Conservation (phyloP, 2,113 vertebrate species). For the Saguinus imperator region DNA sequence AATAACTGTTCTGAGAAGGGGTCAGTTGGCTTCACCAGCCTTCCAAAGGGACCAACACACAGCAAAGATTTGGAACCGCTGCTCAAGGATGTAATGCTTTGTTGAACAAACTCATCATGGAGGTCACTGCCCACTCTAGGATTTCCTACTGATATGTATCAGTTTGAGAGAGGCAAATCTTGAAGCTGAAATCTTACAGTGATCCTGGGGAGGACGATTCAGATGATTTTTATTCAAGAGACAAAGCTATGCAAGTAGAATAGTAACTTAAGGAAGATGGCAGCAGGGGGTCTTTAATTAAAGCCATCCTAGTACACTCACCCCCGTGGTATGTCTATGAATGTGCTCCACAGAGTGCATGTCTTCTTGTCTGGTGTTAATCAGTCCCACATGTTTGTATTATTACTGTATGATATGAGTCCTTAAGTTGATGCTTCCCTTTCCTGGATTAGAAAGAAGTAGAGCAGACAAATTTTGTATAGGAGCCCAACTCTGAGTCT, state of each 20-base stretch:
- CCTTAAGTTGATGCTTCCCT: conserved; percentile 5
- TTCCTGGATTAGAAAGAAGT: conserved; percentile 41
- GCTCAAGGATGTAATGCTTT: conserved; percentile 62
- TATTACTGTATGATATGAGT: conserved; percentile 50
- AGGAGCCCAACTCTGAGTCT: not conserved
- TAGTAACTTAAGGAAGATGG: conserved; percentile 35
- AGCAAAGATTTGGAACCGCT: not conserved
- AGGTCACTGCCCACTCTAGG: conserved; percentile 55
- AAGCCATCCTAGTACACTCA: not conserved
- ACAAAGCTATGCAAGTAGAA: not conserved
- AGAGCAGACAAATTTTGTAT: conserved; percentile 10
- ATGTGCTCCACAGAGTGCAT: not conserved
- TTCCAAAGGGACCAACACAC: not conserved
- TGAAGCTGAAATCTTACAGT: conserved; percentile 41
- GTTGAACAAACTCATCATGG: conserved; percentile 59
- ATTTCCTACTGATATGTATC: conserved; percentile 53
- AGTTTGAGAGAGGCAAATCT: conserved; percentile 49
- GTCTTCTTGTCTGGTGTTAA: conserved; percentile 33
- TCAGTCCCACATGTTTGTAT: conserved; percentile 38
- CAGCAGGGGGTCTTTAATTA: conserved; percentile 34
- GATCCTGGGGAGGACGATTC: not conserved
- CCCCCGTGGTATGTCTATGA: conserved; percentile 15
- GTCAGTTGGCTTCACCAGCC: not conserved
- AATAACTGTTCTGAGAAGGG: not conserved
- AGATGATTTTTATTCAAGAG: conserved; percentile 19